phyloP scores from a whole-genome alignment of 2,888 invertebrate species.

The Lepas anatifera region DNA sequence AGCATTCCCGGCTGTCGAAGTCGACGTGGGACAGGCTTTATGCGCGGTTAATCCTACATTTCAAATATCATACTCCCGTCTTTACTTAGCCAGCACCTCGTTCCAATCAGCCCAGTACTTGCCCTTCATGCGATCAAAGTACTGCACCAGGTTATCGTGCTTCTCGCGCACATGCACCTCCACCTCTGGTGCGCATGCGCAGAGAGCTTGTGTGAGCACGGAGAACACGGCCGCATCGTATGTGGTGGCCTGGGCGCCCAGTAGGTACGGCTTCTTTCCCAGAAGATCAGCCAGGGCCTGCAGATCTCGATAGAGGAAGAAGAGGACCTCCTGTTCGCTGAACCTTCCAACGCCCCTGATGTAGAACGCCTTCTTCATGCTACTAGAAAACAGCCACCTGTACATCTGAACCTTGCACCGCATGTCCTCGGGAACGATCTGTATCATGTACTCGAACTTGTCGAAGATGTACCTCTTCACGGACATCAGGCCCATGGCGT shows the following conservation, averaged over 20 bases:
- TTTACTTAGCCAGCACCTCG: neutral
- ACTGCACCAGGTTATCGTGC: constrained; percentile 10
- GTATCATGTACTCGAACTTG: neutral
- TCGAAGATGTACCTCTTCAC: constrained; percentile 13
- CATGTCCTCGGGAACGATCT: neutral
- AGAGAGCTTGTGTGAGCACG: neutral
- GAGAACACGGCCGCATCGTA: constrained; percentile 5
- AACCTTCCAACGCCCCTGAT: neutral
- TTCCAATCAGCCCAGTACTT: neutral
- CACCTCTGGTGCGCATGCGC: neutral
- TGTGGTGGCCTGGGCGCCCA: constrained; percentile 5
- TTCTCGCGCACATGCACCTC: constrained; percentile 5
- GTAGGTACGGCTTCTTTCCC: constrained; percentile 8
- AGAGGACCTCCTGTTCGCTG: constrained; percentile 1
- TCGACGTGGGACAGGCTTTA: too few relatives aligned
- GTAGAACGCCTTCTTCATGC: neutral
- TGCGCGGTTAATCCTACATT: too few relatives aligned
- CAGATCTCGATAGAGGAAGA: constrained; percentile 1
- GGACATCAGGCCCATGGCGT: constrained; percentile 1
- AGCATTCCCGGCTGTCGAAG: too few relatives aligned
- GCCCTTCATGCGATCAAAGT: constrained; percentile 6
- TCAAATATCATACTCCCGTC: too few relatives aligned
- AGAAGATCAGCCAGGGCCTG: constrained; percentile 5
- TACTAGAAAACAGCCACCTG: neutral
- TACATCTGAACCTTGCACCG: neutral